These are phyloP conservation scores for Thereva unica DNA, from an alignment of 2,888 invertebrate species.

Conservation along the genomic window DNA sequence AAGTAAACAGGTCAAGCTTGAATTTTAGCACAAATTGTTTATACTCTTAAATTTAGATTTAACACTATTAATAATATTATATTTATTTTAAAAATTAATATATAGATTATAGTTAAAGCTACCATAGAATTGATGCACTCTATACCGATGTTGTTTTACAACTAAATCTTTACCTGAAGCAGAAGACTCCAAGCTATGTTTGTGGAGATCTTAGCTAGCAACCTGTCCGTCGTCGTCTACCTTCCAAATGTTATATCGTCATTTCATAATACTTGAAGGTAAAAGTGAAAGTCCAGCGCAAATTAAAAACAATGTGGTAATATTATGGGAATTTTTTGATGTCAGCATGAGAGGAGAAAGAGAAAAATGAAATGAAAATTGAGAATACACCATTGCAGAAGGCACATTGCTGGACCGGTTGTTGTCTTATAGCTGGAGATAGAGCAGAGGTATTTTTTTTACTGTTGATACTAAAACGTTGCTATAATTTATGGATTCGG, in stretches of 20 bases:
- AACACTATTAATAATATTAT: too few relatives aligned
- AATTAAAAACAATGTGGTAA: slow-evolving; percentile 37
- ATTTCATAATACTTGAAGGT: slow-evolving; percentile 39
- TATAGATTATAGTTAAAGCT: too few relatives aligned
- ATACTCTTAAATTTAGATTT: too few relatives aligned
- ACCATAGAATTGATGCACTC: too few relatives aligned
- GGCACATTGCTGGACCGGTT: background rate
- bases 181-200: slow-evolving; percentile 7
- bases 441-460: too few relatives aligned
- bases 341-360: background rate
- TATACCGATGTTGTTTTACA: too few relatives aligned
- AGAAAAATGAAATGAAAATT: background rate
- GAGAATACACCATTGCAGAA: background rate
- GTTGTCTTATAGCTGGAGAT: background rate
- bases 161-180: background rate
- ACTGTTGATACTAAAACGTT: too few relatives aligned
- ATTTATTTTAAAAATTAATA: too few relatives aligned
- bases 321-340: slow-evolving; percentile 27
- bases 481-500: too few relatives aligned
- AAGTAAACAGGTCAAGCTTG: too few relatives aligned
- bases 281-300: slow-evolving; percentile 39
- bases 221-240: background rate
- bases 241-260: slow-evolving; percentile 34
- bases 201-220: slow-evolving; percentile 19
- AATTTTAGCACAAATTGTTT: too few relatives aligned